A percentile compares a stretch with the other conserved stretches of the same genome.
Conservation (phyloP, 1,140 invertebrate species). For the Trypoxylus dichotomus region DNA sequence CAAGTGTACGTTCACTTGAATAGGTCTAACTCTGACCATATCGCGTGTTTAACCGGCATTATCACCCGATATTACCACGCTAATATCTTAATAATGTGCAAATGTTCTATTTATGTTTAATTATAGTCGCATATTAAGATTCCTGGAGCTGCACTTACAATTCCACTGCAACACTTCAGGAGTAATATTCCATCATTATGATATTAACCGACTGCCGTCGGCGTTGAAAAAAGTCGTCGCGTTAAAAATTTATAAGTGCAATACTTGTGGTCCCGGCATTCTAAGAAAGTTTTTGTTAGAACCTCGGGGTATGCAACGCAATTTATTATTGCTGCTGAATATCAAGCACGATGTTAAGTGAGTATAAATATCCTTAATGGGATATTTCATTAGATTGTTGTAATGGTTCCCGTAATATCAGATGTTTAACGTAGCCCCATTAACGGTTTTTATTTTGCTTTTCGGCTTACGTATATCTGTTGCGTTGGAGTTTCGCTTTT, state of each 20-base stretch:
- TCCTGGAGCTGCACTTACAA: background rate
- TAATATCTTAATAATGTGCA: slow-evolving; percentile 31
- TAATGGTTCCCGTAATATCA: background rate
- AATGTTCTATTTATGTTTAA: slow-evolving; percentile 28
- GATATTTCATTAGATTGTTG: background rate
- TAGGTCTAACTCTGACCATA: background rate
- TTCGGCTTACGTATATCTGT: too few species aligned
- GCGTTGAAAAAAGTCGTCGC: background rate
- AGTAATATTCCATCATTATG: background rate
- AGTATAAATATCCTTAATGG: background rate
- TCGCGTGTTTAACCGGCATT: slow-evolving; percentile 19
- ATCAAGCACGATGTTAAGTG: background rate
- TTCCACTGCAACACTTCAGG: background rate
- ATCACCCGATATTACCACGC: slow-evolving; percentile 1
- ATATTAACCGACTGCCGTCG: slow-evolving; percentile 4
- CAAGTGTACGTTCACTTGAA: background rate
- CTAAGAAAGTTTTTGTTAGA: background rate
- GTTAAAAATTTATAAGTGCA: slow-evolving; percentile 15
- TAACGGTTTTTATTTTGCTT: too few species aligned
- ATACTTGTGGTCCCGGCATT: background rate
- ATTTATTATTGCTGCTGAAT: background rate
- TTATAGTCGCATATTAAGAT: slow-evolving; percentile 20
- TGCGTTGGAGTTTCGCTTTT: too few species aligned
- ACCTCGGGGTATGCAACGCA: background rate
- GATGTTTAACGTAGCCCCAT: too few species aligned